Base-by-base conservation (phyloP, 2,797 vertebrate species). In the Cyclopterus lumpus region DNA sequence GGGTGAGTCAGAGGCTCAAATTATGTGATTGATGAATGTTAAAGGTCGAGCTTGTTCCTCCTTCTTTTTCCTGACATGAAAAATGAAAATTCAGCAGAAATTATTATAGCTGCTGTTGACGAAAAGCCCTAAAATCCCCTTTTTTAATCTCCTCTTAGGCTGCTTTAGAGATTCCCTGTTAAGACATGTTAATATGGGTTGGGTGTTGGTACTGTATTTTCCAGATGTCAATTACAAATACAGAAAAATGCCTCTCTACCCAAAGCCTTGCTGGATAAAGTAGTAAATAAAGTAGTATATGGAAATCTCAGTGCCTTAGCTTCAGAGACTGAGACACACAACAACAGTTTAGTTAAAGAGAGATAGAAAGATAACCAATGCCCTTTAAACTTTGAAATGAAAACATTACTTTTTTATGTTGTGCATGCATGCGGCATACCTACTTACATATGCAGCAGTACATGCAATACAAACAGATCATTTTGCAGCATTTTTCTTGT, bases 1-100 rank as follows among this genome's bases (percentile, higher is more conserved):
- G 74, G 28, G 66, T 72, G 64, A 86, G 44, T 75, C 54, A 46
- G 22, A 67, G 73, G 46, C 55, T 66, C 22, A 26, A 42, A 44
- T 3, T 34, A n/a, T 67, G n/a, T 67, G 46, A 67, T 40, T 60
- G 55, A 54, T 82, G 4, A 46, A 44, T 64, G 51, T 24, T 42
- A 70, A 85, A 71, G 61, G 69, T 65, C 8, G 4, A n/a, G 9
- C n/a, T 57, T 16, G 22, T 18, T 42, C 11, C 7, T 8, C 1
- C 9, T 76, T 14, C 16, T 61, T 73, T 38, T 32, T 64, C 49
- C 30, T 51, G n/a, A 26, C 8, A n/a, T 60, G 46, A n/a, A n/a
- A n/a, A n/a, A n/a, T n/a, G n/a, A 34, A 16, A 7, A 7, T 36
- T 62, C 24, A 55, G n/a, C n/a, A 57, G 6, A 42, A 57, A 57